Percentiles rank a stretch among this genome's conserved stretches.
These are phyloP conservation scores for Fissipunctia ypsillon DNA, from an alignment of 2,888 invertebrate species.

Conservation along the genomic window DNA sequence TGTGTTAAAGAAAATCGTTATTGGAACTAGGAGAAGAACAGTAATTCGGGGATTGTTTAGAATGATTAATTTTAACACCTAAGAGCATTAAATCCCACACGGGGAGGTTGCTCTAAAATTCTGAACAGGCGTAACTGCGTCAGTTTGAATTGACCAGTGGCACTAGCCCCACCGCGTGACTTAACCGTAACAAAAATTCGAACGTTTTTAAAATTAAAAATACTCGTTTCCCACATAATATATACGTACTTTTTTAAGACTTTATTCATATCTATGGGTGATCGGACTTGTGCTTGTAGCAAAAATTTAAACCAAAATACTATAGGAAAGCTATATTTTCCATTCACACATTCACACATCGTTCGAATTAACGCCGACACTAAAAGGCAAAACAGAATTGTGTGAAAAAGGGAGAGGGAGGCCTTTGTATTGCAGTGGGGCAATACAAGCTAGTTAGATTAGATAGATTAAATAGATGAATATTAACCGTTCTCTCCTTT, in stretches of 20 bases:
- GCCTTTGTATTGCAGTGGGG: no score
- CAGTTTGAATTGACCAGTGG: neutral
- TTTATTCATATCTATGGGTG: neutral
- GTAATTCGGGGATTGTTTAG: neutral
- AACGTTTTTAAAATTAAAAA: neutral
- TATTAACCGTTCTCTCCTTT: no score
- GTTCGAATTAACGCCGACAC: no score
- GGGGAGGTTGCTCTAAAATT: neutral
- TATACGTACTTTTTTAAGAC: neutral
- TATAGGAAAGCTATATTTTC: neutral
- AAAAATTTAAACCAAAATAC: neutral
- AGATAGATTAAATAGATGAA: no score
- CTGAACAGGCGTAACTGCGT: neutral
- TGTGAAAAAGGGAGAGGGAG: no score
- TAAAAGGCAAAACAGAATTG: no score
- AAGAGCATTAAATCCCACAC: no score
- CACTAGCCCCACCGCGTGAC: neutral
- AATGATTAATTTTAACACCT: neutral
- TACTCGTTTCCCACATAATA: neutral
- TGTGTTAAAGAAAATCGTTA: neutral
- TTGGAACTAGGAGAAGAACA: neutral
- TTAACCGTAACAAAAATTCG: neutral
- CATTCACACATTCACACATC: neutral
- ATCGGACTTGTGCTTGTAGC: neutral
- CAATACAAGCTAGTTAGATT: no score